Evolutionary conservation across 2,888 invertebrate species (phyloP), one percentile per base, ranked within the genome.

Genomic region (Vandiemenella viatica): DNA sequence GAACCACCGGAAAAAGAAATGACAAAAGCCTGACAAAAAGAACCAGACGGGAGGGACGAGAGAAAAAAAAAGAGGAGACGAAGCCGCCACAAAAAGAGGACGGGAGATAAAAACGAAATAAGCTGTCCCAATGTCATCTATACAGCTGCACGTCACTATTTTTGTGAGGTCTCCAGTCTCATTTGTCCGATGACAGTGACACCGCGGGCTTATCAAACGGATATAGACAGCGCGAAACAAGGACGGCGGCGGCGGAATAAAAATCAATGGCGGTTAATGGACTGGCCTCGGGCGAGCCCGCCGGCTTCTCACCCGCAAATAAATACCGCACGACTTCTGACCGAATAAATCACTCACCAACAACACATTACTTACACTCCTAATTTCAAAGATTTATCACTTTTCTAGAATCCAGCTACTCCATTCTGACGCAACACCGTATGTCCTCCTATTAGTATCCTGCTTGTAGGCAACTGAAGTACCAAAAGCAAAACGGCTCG

Each of bases 81-180:
- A 7, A 46, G 21, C 15, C 21, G 17, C n/a, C n/a, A n/a, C n/a
- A n/a, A n/a, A n/a, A n/a, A n/a, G 16, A 22, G 21, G 37, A 32
- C 8, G 32, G 32, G 13, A 32, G 32, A 32, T 32, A 32, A 32
- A 32, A 32, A 32, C 32, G 53, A 51, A 53, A 51, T 53, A 53
- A 51, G 53, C 53, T 53, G 53, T 51, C 53, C 49, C 51, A 46
- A 50, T 53, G 53, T 53, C 53, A 45, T 45, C 51, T 49, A 51
- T 51, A 49, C 51, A 46, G 48, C 37, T 20, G 47, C 48, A 48
- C 48, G 46, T 51, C 49, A 49, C 38, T 51, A 51, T 51, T 51
- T 51, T 48, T 48, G 48, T 48, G 49, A 52, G 52, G 37, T 45
- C 46, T 52, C 45, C 45, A 49, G 32, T 49, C 53, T 53, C 53